These are phyloP conservation scores for Diabrotica undecimpunctata DNA, from an alignment of 1,140 invertebrate species.

Conservation along the genomic window DNA sequence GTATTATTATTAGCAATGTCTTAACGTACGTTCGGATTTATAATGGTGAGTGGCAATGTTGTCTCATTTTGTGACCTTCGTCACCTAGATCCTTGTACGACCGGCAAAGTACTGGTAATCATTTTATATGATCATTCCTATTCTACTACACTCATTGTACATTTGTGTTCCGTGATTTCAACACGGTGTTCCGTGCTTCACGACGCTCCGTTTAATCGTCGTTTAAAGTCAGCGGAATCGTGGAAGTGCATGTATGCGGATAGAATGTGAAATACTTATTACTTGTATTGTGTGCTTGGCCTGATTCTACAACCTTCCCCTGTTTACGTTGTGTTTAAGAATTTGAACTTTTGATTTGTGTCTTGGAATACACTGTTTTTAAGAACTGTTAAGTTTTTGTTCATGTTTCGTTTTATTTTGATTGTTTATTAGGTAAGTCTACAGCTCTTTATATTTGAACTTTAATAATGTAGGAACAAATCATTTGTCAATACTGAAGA, in stretches of 20 bases:
- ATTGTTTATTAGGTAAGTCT: not conserved
- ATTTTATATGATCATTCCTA: slow-evolving; percentile 1
- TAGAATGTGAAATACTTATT: slow-evolving; percentile 1
- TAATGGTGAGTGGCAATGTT: not conserved
- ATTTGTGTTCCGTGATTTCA: not conserved
- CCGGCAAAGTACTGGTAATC: not conserved
- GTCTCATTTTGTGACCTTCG: not conserved
- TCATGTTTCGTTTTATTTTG: not conserved
- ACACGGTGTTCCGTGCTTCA: not conserved
- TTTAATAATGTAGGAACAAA: too few species aligned
- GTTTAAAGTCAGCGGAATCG: not conserved
- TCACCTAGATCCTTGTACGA: not conserved
- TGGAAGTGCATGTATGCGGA: not conserved
- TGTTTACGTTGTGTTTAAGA: not conserved
- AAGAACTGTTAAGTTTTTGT: not conserved
- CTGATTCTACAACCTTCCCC: not conserved
- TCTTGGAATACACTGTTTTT: not conserved
- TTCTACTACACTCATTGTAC: not conserved
- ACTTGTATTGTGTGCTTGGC: not conserved
- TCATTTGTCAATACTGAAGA: too few species aligned
- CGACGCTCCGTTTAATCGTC: too few species aligned
- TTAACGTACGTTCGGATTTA: too few species aligned
- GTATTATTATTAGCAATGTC: too few species aligned
- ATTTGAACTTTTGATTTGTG: not conserved
- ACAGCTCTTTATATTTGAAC: not conserved